Evolutionary conservation across 2,797 vertebrate species (phyloP).

Genomic region (Anguilla pacifica): DNA sequence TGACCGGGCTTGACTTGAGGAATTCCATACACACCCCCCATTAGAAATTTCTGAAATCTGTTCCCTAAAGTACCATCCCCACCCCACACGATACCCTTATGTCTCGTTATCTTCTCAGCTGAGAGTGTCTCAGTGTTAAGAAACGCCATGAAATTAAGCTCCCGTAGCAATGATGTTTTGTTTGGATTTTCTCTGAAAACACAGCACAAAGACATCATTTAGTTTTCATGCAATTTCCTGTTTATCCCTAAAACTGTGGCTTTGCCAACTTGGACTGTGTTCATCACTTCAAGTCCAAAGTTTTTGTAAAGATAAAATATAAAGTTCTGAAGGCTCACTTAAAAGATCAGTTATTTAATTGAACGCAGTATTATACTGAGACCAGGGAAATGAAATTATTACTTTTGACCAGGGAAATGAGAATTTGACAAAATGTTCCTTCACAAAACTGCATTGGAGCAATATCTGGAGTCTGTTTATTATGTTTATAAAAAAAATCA

Average conservation of each 20-base stretch:
- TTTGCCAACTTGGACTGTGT: not conserved
- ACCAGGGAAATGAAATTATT: not conserved
- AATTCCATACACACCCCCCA: not conserved
- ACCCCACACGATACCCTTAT: not conserved
- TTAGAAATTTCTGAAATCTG: not conserved
- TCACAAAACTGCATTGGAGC: not conserved
- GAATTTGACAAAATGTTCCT: not conserved
- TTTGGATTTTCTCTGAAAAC: not conserved
- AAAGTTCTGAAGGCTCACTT: not conserved
- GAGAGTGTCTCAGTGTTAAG: not conserved
- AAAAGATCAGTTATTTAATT: not conserved
- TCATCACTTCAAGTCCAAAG: not conserved
- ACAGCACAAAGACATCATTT: not conserved
- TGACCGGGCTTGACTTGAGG: conserved; percentile 50
- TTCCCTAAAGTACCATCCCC: not conserved
- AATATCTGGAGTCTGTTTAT: not conserved
- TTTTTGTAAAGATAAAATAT: not conserved
- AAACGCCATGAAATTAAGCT: not conserved
- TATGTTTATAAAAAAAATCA: not conserved
- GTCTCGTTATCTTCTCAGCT: not conserved
- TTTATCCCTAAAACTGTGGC: not conserved
- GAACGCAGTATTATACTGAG: not conserved
- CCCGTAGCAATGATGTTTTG: not conserved
- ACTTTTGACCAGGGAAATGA: not conserved
- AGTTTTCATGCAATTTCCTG: not conserved